Base-by-base conservation (phyloP, 1,140 invertebrate species). In the Drosophila suzukii region DNA sequence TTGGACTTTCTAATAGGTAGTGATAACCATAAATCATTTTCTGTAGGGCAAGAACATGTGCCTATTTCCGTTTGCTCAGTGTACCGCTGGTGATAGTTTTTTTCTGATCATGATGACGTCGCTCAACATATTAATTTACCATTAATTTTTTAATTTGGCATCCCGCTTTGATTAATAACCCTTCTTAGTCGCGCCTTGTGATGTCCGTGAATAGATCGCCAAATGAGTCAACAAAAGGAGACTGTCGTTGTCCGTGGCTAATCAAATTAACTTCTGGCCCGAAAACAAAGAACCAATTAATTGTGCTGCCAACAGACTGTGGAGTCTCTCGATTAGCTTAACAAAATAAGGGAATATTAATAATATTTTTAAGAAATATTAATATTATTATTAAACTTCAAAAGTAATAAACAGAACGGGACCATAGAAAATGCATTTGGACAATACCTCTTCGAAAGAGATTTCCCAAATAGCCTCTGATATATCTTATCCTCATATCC, bases 71-170 rank as follows among this genome's bases (percentile, higher is more conserved):
- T 34, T 51, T 17, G 13, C 27, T 15, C 30, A 61, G 61, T 65
- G 56, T 65, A 61, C 2, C 11, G 34, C 50, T 13, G 32, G 3
- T n/a, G 38, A 30, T 27, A 4, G 17, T n/a, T 39, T 13, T 13
- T 24, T 51, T n/a, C 10, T 24, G 8, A 27, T 11, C 10, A 3
- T 20, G 11, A 36, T 41, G 63, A 15, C 67, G 59, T 43, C 56
- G 34, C 62, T 44, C 38, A 62, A 59, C 68, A 44, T 63, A 70
- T 86, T 85, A 82, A 65, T 78, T 60, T 58, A 41, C 66, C 43
- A 66, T 89, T 83, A 74, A 89, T 88, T 80, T 57, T 86, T 79
- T 66, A 78, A 78, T 85, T 72, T 68, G 78, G 70, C 81, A 81
- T 78, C 66, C 51, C 57, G 30, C 71, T 44, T 86, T 88, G 83